These are phyloP conservation scores for Callionymus lyra DNA, from an alignment of 2,113 vertebrate species.

Conservation along the genomic window DNA sequence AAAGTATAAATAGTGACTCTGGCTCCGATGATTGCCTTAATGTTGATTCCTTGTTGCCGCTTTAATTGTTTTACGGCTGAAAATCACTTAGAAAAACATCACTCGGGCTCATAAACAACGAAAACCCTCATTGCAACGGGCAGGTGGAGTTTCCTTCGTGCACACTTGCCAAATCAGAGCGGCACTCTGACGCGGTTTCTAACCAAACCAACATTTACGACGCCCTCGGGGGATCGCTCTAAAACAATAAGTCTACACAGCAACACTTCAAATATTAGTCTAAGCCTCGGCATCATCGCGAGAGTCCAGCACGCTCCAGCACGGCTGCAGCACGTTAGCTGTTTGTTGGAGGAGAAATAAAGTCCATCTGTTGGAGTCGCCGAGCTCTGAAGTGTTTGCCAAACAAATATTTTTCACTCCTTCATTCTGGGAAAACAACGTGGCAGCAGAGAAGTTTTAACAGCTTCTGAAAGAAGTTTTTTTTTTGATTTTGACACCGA, in stretches of 20 bases:
- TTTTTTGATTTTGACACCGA: no score
- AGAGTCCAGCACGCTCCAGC: no score
- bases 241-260: not conserved
- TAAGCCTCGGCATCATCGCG: slow-evolving; percentile 5
- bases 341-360: no score
- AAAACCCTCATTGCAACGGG: not conserved
- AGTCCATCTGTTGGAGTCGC: not conserved
- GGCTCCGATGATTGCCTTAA: no score
- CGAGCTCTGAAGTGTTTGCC: slow-evolving; percentile 21
- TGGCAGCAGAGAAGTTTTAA: no score
- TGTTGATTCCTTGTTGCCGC: no score
- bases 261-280: slow-evolving; percentile 29
- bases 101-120: slow-evolving; percentile 8
- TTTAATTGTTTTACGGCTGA: not conserved
- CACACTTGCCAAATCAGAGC: slow-evolving; percentile 14
- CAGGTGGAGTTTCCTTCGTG: slow-evolving; percentile 5
- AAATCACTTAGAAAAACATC: not conserved
- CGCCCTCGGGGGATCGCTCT: slow-evolving; percentile 27
- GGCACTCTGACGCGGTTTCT: slow-evolving; percentile 11
- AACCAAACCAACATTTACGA: slow-evolving; percentile 30
- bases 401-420: slow-evolving; percentile 24
- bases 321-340: no score
- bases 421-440: no score
- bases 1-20: no score
- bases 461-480: no score